Evolutionary conservation across 2,888 invertebrate species (phyloP), one percentile per base, ranked within the genome.

Genomic region (Amaurobius ferox): DNA sequence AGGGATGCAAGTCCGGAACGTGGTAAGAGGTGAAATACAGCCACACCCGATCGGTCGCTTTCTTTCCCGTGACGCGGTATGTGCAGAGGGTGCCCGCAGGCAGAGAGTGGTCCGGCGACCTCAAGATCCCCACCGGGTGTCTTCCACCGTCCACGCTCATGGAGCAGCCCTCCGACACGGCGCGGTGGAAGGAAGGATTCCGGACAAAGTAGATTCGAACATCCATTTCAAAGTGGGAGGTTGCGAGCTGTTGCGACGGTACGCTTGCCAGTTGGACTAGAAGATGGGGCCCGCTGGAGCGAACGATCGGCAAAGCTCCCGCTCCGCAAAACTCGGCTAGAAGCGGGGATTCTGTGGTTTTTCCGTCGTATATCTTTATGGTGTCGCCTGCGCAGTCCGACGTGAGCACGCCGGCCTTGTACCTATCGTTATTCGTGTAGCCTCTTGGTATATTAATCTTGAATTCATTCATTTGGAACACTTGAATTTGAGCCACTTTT

Each of bases 41-140:
- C 88, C 87, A 88, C 7, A 88, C 66, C 11, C 78, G 16, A 23
- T 87, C 87, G 6, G 66, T 85, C 28, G 87, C 39, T 26, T 71
- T 66, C 62, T 88, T 89, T 90, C 93, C 93, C 91, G 93, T 93
- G 90, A 96, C 95, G 90, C 95, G 94, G 91, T 95, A 96, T 88
- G 95, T 94, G 91, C 96, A 96, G 2, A 95, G 95, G 0, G 95
- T 95, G 91, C 96, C 95, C 1, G 95, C 95, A 0, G 95, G 95
- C 79, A 96, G 92, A 0, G 95, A 95, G 91, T 96, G 95, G 23
- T 79, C 74, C 3, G 87, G 88, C 5, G 67, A 66, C 29, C 67
- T 67, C 19, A 88, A 61, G 1, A 83, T 67, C 26, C 88, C 88
- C 13, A 74, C 76, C 1, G 74, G 83, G 23, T 83, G 35, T 3